phyloP scores from a whole-genome alignment of 1,140 invertebrate genomes.

The Oryzaephilus surinamensis region DNA sequence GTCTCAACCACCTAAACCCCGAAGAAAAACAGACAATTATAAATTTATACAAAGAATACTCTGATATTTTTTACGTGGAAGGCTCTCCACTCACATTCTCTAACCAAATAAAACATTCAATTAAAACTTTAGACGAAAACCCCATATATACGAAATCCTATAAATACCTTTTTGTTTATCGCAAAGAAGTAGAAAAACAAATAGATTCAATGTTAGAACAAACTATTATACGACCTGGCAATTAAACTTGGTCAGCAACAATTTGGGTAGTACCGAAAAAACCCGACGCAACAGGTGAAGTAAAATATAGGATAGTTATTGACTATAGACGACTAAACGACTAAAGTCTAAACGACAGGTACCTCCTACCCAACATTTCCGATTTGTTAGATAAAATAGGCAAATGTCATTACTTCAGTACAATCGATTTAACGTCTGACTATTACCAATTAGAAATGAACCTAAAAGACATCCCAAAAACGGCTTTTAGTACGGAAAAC shows the following conservation, averaged over 20 bases:
- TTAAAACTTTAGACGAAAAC: no score
- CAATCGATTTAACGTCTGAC: slow-evolving; percentile 2
- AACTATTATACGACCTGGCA: slow-evolving; percentile 11
- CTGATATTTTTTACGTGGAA: no score
- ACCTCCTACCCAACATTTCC: slow-evolving; percentile 41
- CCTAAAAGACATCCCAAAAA: no score
- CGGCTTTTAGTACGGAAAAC: slow-evolving; percentile 6
- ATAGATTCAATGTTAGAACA: slow-evolving; percentile 13
- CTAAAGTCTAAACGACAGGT: slow-evolving; percentile 30
- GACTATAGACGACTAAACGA: slow-evolving; percentile 33
- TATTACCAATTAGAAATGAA: slow-evolving; percentile 5
- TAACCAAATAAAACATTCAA: no score
- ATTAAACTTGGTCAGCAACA: slow-evolving; percentile 18
- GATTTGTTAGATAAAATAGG: slow-evolving; percentile 37
- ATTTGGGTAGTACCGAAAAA: slow-evolving; percentile 29
- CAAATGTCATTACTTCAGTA: slow-evolving; percentile 12
- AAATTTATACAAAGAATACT: no score
- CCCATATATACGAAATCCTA: slow-evolving; percentile 22
- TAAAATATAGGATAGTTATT: slow-evolving; percentile 32
- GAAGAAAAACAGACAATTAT: no score
- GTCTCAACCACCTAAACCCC: no score
- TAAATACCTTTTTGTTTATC: slow-evolving; percentile 22
- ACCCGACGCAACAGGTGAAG: slow-evolving; percentile 18
- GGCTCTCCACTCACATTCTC: no score
- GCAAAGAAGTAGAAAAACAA: slow-evolving; percentile 25